Evolutionary conservation across 2,888 invertebrate genomes (phyloP).

Genomic region (Xanthia togata): DNA sequence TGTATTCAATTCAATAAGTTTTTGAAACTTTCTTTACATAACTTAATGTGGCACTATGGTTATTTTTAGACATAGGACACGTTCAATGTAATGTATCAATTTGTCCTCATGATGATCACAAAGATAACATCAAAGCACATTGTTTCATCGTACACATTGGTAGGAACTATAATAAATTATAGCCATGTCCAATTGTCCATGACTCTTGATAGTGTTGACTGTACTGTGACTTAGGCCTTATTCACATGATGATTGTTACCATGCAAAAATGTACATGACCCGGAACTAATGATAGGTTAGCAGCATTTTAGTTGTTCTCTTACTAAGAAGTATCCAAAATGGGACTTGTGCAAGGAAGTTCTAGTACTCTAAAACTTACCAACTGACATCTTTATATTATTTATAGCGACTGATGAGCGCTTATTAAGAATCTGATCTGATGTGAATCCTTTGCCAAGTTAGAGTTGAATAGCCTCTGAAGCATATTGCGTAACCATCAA

Average conservation of each 20-base stretch:
- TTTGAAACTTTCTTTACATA: background rate
- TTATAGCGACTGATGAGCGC: conserved; percentile 1
- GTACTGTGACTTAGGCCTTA: conserved; percentile 7
- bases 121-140: conserved; percentile 18
- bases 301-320: background rate
- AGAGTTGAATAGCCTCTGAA: conserved; percentile 51
- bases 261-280: background rate
- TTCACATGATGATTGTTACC: conserved; percentile 12
- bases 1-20: background rate
- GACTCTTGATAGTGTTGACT: conserved; percentile 34
- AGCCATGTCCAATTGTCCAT: conserved; percentile 38
- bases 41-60: background rate
- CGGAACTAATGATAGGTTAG: background rate
- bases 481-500: conserved; percentile 42
- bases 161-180: conserved; percentile 29
- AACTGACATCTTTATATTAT: conserved; percentile 8
- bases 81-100: conserved; percentile 16
- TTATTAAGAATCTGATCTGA: conserved; percentile 11
- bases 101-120: conserved; percentile 14
- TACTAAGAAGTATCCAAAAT: background rate
- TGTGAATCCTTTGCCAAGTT: conserved; percentile 38
- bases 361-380: background rate
- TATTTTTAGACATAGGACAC: conserved; percentile 11
- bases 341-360: background rate
- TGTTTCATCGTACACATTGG: conserved; percentile 31